Evolutionary conservation across 2,888 invertebrate genomes (phyloP).

Genomic region (Phania funesta): DNA sequence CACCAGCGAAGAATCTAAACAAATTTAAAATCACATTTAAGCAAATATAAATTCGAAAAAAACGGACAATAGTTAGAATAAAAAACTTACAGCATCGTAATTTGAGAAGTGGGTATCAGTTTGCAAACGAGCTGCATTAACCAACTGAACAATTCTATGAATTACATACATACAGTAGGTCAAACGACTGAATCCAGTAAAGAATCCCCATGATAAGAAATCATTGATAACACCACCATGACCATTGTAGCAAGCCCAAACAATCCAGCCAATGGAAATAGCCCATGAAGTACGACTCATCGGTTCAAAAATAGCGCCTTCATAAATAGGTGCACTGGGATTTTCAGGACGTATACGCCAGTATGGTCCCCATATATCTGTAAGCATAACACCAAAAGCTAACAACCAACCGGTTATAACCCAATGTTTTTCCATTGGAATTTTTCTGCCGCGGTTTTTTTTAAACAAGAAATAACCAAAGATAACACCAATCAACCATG

Average conservation of each 20-base stretch:
- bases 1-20: slow-evolving; percentile 79
- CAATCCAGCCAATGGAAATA: slow-evolving; percentile 77
- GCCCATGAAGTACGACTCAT: slow-evolving; percentile 77
- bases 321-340: slow-evolving; percentile 71
- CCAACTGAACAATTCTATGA: slow-evolving; percentile 77
- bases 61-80: neutral
- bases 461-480: slow-evolving; percentile 79
- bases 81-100: slow-evolving; percentile 75
- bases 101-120: slow-evolving; percentile 77
- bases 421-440: slow-evolving; percentile 74
- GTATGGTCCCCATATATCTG: slow-evolving; percentile 77
- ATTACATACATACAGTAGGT: slow-evolving; percentile 79
- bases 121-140: slow-evolving; percentile 75
- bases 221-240: slow-evolving; percentile 78
- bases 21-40: neutral
- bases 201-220: slow-evolving; percentile 78
- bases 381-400: slow-evolving; percentile 75
- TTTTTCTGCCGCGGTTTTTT: slow-evolving; percentile 75
- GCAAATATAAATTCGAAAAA: neutral
- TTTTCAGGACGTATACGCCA: slow-evolving; percentile 75
- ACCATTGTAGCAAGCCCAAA: slow-evolving; percentile 79
- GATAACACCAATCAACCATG: slow-evolving; percentile 79
- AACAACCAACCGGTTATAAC: slow-evolving; percentile 77
- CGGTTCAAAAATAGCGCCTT: slow-evolving; percentile 79
- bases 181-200: slow-evolving; percentile 77